phyloP scores from a whole-genome alignment of 1,140 invertebrate species.

The Pemphigus obesinymphae region DNA sequence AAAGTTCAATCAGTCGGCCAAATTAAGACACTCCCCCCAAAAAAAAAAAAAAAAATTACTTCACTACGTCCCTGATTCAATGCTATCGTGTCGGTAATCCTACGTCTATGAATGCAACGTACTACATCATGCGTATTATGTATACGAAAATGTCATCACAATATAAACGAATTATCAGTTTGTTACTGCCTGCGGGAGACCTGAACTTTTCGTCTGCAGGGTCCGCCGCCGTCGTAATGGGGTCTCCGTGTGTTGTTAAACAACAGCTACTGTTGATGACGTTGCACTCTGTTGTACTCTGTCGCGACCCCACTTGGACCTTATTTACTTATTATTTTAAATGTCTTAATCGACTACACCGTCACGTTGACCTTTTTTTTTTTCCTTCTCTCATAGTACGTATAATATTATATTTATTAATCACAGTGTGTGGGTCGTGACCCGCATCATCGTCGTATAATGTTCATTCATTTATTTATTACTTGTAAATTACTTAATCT shows the following conservation, averaged over 20 bases:
- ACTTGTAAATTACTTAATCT: slow-evolving; percentile 36
- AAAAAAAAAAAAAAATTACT: too few relatives aligned
- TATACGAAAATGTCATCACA: too few relatives aligned
- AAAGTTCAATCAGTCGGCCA: too few relatives aligned
- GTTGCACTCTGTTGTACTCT: neutral
- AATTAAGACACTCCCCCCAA: too few relatives aligned
- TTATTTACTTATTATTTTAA: slow-evolving; percentile 33
- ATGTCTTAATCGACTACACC: slow-evolving; percentile 29
- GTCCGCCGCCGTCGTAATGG: neutral
- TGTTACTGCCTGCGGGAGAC: neutral
- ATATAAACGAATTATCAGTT: neutral
- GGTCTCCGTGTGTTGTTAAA: too few relatives aligned
- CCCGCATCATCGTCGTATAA: slow-evolving; percentile 17
- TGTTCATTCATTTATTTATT: slow-evolving; percentile 27
- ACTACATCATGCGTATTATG: too few relatives aligned
- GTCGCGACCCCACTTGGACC: neutral
- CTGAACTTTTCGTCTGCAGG: slow-evolving; percentile 10
- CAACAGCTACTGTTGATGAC: neutral
- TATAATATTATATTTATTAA: slow-evolving; percentile 18
- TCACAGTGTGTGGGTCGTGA: slow-evolving; percentile 34
- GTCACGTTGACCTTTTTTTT: slow-evolving; percentile 12
- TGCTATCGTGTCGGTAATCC: too few relatives aligned
- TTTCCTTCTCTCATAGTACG: neutral
- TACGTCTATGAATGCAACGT: too few relatives aligned
- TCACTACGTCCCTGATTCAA: too few relatives aligned